These are phyloP conservation scores for Cisticola juncidis DNA, from an alignment of 2,113 vertebrate genomes.

Conservation along the genomic window DNA sequence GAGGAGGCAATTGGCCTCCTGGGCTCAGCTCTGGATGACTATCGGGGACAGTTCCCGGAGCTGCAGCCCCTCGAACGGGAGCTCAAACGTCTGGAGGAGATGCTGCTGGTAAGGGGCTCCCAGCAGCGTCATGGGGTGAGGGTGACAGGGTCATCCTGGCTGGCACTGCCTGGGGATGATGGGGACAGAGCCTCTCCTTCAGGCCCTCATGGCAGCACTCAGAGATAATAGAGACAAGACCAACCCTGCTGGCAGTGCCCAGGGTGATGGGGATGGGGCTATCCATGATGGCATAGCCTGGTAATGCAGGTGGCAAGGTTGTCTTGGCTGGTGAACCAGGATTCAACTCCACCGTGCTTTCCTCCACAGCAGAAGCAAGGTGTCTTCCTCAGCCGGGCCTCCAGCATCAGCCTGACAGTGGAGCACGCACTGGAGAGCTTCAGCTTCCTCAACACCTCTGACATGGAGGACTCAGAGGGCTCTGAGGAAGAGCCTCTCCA, in stretches of 20 bases:
- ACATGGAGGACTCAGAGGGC: conserved; percentile 81
- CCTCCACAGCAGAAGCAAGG: conserved; percentile 78
- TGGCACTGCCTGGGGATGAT: neutral
- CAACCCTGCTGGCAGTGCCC: neutral
- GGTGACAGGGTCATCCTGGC: neutral
- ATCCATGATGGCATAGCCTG: neutral
- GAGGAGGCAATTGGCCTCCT: conserved; percentile 83
- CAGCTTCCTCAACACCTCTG: conserved; percentile 90
- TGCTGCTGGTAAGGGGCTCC: conserved; percentile 83
- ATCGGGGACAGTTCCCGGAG: conserved; percentile 93
- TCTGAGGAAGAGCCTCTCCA: conserved; percentile 62
- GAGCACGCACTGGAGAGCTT: conserved; percentile 94
- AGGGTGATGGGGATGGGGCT: fast-evolving
- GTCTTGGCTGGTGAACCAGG: neutral
- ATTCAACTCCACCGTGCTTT: neutral
- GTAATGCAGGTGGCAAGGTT: neutral
- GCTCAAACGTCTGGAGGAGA: conserved; percentile 84
- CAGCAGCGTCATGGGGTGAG: fast-evolving
- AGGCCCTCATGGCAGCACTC: neutral
- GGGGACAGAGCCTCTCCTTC: neutral
- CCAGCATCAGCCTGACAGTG: conserved; percentile 91
- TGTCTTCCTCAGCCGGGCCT: conserved; percentile 82
- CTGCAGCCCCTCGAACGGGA: conserved; percentile 90
- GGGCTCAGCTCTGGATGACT: conserved; percentile 89
- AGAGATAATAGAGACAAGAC: fast-evolving